A percentile compares a stretch with the other conserved stretches of the same genome.
Conservation (phyloP, 2,888 invertebrate species). For the Epinotia ramella region DNA sequence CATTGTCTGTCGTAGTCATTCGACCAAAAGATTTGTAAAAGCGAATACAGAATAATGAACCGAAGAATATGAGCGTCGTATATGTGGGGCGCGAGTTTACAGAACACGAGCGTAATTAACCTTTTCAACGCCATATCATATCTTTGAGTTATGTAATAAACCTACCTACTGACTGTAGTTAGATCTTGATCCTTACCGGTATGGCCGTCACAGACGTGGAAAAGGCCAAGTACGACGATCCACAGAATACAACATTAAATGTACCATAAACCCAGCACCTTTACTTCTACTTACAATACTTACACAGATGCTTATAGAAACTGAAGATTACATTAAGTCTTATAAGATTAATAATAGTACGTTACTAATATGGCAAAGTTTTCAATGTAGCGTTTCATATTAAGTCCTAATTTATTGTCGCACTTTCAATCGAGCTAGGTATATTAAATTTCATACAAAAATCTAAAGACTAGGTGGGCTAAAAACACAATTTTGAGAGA, state of each 20-base stretch:
- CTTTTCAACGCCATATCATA: conserved; percentile 10
- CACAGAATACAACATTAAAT: conserved; percentile 78
- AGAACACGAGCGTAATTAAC: conserved; percentile 71
- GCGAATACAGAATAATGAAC: conserved; percentile 68
- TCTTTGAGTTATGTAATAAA: neutral
- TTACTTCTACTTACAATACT: conserved; percentile 81
- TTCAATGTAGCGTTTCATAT: conserved; percentile 82
- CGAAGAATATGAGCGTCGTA: conserved; percentile 76
- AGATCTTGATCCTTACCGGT: neutral
- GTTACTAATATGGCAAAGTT: conserved; percentile 85
- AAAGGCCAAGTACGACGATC: conserved; percentile 75
- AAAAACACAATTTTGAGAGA: conserved; percentile 70
- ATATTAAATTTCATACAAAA: conserved; percentile 72
- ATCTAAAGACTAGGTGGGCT: conserved; percentile 84
- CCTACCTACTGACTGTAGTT: neutral
- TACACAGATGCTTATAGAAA: conserved; percentile 75
- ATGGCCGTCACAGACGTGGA: conserved; percentile 5
- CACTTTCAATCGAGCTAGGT: conserved; percentile 69
- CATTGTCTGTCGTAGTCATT: conserved; percentile 18
- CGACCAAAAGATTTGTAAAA: conserved; percentile 47
- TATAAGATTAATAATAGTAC: conserved; percentile 80
- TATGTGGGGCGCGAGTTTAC: conserved; percentile 72
- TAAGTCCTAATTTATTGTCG: conserved; percentile 74
- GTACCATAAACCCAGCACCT: conserved; percentile 83
- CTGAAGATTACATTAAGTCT: conserved; percentile 78